A percentile compares a stretch with the other conserved stretches of the same genome.
These are phyloP conservation scores for Tribolium madens DNA, from an alignment of 1,140 invertebrate species.

Conservation along the genomic window DNA sequence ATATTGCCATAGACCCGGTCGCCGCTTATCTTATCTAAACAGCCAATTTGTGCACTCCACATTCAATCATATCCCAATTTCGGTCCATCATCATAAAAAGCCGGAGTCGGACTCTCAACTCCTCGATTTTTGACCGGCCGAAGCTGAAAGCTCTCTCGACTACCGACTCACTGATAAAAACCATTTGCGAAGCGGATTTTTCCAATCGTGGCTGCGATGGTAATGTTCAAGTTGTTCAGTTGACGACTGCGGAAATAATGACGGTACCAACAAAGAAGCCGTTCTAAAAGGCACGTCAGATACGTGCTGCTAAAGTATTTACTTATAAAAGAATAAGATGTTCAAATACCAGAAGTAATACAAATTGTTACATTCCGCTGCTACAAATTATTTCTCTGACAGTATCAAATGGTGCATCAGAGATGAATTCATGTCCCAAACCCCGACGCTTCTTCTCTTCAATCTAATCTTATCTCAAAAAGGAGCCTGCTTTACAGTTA, in stretches of 20 bases:
- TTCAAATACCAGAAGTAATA: constrained; percentile 4
- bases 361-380: constrained; percentile 20
- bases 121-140: not conserved
- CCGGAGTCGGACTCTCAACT: not conserved
- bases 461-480: constrained; percentile 22
- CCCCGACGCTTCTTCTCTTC: not conserved
- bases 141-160: constrained; percentile 5
- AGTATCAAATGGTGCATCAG: constrained; percentile 16
- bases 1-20: not conserved
- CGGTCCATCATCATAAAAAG: constrained; percentile 17
- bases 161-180: not conserved
- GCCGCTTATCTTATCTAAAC: constrained; percentile 18
- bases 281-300: constrained; percentile 33
- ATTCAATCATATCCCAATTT: constrained; percentile 27
- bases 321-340: constrained; percentile 31
- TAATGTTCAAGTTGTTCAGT: constrained; percentile 1
- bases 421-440: constrained; percentile 14
- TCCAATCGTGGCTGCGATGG: not conserved
- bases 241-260: constrained; percentile 28
- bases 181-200: constrained; percentile 19
- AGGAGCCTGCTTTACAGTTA: constrained; percentile 9
- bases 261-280: constrained; percentile 23
- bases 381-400: constrained; percentile 26
- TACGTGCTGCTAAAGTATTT: constrained; percentile 26
- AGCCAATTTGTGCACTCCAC: constrained; percentile 29